Conservation (phyloP, 2,888 invertebrate species). For the Cephus rjabovi region DNA sequence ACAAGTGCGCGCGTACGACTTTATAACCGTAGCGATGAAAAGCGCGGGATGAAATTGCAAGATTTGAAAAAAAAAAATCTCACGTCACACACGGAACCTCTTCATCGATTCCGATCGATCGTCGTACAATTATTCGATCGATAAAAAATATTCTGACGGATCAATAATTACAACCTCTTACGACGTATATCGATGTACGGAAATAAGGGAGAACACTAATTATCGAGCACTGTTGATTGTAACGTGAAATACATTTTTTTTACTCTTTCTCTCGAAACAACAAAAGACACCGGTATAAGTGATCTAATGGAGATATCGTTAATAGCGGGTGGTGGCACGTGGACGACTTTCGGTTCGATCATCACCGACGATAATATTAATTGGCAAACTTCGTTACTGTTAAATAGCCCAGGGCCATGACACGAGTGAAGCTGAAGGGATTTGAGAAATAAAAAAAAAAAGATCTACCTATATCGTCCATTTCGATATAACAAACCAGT, state of each 20-base stretch:
- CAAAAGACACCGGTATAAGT: background rate
- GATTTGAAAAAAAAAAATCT: background rate
- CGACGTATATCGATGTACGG: background rate
- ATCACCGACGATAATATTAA: slow-evolving; percentile 10
- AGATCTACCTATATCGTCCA: background rate
- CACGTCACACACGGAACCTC: background rate
- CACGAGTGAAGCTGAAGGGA: background rate
- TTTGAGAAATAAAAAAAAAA: background rate
- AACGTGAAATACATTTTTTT: background rate
- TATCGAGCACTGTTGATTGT: background rate
- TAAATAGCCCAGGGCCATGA: background rate
- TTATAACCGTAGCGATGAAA: background rate
- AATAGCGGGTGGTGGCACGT: slow-evolving; percentile 9
- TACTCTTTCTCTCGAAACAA: background rate
- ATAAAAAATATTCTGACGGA: background rate
- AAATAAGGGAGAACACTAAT: background rate
- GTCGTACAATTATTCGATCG: background rate
- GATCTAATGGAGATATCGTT: background rate
- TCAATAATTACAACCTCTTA: background rate
- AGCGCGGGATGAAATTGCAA: background rate
- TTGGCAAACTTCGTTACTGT: slow-evolving; percentile 14
- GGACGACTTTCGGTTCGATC: slow-evolving; percentile 13
- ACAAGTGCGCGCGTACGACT: slow-evolving; percentile 1
- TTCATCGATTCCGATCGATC: background rate
- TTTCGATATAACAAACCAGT: background rate